These are phyloP conservation scores for Cryptocephalus moraei DNA, from an alignment of 2,888 invertebrate species.

Conservation along the genomic window DNA sequence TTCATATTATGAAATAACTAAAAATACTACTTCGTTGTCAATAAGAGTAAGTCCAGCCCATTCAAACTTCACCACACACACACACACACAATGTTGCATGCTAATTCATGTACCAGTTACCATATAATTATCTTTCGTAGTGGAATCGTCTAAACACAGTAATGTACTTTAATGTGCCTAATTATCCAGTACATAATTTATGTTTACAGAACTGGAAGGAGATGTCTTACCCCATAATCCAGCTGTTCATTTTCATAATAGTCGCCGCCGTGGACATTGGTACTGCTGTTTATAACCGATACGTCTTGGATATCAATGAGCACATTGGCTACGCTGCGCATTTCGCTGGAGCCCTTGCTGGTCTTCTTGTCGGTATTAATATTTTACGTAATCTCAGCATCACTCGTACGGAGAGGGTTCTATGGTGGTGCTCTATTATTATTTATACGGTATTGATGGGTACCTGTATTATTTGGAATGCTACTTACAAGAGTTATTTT, in stretches of 20 bases:
- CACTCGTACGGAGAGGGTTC: constrained; percentile 46
- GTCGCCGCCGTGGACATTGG: constrained; percentile 78
- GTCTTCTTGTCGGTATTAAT: constrained; percentile 58
- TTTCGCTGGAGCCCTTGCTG: constrained; percentile 65
- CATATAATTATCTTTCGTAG: too few species aligned
- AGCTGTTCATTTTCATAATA: constrained; percentile 71
- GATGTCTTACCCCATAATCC: constrained; percentile 88
- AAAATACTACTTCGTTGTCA: too few species aligned
- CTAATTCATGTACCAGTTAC: too few species aligned
- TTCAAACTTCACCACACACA: too few species aligned
- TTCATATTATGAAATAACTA: too few species aligned
- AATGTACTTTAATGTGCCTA: too few species aligned
- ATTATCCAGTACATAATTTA: too few species aligned
- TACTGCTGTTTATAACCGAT: constrained; percentile 82
- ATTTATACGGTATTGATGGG: constrained; percentile 60
- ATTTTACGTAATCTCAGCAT: constrained; percentile 52
- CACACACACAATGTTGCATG: too few species aligned
- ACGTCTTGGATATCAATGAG: constrained; percentile 56
- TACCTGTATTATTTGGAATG: constrained; percentile 33
- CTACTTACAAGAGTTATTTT: constrained; percentile 22
- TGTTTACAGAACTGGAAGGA: constrained; percentile 80
- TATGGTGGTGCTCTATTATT: constrained; percentile 62
- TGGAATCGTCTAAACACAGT: too few species aligned
- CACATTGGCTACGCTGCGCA: constrained; percentile 93
- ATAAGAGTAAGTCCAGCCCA: too few species aligned